Evolutionary conservation across 2,888 invertebrate genomes (phyloP).

Genomic region (Pterostichus madidus): DNA sequence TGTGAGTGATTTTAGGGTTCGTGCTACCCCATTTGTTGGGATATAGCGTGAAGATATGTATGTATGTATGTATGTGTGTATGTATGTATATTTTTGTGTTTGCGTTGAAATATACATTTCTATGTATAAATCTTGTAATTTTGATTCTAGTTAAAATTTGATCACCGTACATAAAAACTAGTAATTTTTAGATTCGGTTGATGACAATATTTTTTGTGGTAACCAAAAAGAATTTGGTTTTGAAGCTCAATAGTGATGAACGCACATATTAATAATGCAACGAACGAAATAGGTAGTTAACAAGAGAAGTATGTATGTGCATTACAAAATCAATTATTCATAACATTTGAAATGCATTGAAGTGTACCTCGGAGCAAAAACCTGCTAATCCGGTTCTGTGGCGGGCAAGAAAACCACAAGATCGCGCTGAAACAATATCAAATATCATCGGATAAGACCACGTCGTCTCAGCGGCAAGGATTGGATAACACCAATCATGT

Average conservation of each 20-base stretch:
- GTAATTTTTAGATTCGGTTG: constrained; percentile 36
- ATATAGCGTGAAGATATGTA: no score
- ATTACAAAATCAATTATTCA: constrained; percentile 47
- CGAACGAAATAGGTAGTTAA: background rate
- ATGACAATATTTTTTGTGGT: constrained; percentile 29
- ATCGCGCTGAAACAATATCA: constrained; percentile 64
- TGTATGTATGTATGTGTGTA: no score
- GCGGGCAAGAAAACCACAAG: constrained; percentile 53
- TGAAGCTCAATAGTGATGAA: constrained; percentile 9
- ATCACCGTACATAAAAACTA: background rate
- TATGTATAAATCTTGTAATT: no score
- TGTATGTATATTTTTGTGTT: no score
- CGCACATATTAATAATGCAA: constrained; percentile 40
- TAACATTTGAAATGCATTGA: constrained; percentile 50
- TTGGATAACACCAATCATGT: constrained; percentile 75
- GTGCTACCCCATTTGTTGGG: no score
- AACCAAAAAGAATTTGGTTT: constrained; percentile 13
- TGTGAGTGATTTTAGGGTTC: no score
- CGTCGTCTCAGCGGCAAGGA: constrained; percentile 69
- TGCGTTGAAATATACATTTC: no score
- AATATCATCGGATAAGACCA: constrained; percentile 64
- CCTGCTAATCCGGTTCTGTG: constrained; percentile 39
- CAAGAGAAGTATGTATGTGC: constrained; percentile 21
- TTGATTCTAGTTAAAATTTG: no score
- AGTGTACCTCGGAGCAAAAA: constrained; percentile 34